Percentiles rank a stretch among this genome's conserved stretches.
phyloP scores from a whole-genome alignment of 2,797 vertebrate species.

The Syndactyla subalaris region DNA sequence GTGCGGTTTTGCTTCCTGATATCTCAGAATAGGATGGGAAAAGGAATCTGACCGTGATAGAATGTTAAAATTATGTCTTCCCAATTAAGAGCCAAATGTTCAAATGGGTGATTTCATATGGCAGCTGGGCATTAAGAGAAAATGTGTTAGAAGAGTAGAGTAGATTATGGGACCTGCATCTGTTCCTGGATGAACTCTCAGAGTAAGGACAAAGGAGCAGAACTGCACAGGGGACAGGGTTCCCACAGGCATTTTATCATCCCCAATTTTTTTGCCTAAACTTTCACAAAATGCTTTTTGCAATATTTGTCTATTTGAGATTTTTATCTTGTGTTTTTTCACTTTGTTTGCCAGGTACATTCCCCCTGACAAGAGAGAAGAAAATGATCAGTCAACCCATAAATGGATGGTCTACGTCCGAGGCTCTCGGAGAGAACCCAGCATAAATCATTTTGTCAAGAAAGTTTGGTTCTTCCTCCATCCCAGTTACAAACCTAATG shows the following conservation, averaged over 20 bases:
- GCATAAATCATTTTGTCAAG: slow-evolving; percentile 98
- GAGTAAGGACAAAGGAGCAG: not conserved
- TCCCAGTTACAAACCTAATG: slow-evolving; percentile 98
- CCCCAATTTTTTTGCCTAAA: not conserved
- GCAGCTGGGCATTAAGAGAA: not conserved
- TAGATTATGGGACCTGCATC: not conserved
- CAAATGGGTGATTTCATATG: not conserved
- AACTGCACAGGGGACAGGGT: not conserved
- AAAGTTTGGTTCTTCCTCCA: slow-evolving; percentile 99
- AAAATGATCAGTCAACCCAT: slow-evolving; percentile 98
- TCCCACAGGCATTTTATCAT: not conserved
- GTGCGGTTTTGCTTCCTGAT: not conserved
- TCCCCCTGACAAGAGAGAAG: slow-evolving; percentile 96
- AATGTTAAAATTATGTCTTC: not conserved
- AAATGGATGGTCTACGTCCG: slow-evolving; percentile 99
- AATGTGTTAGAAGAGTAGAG: not conserved
- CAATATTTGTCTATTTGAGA: not conserved
- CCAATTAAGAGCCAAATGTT: not conserved
- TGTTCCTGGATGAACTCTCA: not conserved
- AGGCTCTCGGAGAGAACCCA: slow-evolving; percentile 94
- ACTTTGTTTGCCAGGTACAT: slow-evolving; percentile 86
- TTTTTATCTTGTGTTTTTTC: not conserved
- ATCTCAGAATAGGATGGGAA: not conserved
- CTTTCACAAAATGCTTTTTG: not conserved
- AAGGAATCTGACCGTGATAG: not conserved